These are phyloP conservation scores for Mesocricetus auratus DNA, from an alignment of 2,113 vertebrate genomes.

Conservation along the genomic window DNA sequence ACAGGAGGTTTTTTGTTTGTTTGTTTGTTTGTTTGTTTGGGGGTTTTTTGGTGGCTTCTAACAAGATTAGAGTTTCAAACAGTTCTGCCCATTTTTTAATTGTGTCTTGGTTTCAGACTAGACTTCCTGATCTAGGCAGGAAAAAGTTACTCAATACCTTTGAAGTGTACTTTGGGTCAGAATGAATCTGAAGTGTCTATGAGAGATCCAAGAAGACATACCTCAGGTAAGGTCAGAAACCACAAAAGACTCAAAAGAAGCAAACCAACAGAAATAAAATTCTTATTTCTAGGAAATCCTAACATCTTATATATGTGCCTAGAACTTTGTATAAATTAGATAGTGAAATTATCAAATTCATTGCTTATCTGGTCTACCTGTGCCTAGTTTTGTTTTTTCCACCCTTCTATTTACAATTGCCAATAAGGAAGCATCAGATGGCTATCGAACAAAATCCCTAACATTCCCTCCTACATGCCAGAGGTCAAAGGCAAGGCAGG, in stretches of 20 bases:
- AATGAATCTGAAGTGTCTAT: conserved; percentile 6
- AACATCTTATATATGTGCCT: not conserved
- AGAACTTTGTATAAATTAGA: not conserved
- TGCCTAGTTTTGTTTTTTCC: not conserved
- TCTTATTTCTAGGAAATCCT: not conserved
- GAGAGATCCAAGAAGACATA: not conserved
- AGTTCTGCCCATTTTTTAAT: not conserved
- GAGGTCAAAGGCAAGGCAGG: not conserved
- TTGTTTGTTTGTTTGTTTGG: not conserved
- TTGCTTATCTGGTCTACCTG: not conserved
- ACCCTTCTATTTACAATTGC: not conserved
- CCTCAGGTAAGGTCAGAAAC: not conserved
- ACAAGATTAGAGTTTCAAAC: not conserved
- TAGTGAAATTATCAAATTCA: not conserved
- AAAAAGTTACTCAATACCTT: not conserved
- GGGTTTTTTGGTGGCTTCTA: not conserved
- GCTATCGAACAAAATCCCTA: not conserved
- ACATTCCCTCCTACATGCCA: not conserved
- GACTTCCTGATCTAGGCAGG: not conserved
- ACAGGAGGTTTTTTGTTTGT: no score
- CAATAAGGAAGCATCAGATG: not conserved
- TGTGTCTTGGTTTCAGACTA: not conserved
- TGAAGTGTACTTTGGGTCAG: conserved; percentile 2
- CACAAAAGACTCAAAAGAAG: not conserved
- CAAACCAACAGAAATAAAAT: not conserved